These are phyloP conservation scores for Eurypyga helias DNA, from an alignment of 2,113 vertebrate genomes.

Conservation along the genomic window DNA sequence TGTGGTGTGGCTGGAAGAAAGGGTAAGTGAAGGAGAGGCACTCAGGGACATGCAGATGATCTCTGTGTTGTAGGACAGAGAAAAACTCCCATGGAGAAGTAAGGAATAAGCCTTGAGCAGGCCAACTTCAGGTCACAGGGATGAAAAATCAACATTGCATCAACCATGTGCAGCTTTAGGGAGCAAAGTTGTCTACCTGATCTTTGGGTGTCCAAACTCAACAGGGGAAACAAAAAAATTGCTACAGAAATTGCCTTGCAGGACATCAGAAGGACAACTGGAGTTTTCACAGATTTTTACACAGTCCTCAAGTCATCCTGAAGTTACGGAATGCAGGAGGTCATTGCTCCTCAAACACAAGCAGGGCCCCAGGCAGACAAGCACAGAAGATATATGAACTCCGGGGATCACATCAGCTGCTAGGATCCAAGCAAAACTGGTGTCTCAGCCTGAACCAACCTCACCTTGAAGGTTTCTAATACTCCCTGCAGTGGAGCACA, in stretches of 20 bases:
- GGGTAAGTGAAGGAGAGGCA: background rate
- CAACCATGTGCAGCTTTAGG: background rate
- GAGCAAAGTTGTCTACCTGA: background rate
- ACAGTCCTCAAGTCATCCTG: background rate
- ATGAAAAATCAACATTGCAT: background rate
- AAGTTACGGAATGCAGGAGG: background rate
- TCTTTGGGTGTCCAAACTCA: background rate
- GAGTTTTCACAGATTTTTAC: background rate
- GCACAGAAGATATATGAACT: background rate
- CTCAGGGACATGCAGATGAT: background rate
- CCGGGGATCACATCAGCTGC: background rate
- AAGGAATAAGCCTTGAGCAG: background rate
- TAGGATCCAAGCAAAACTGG: background rate
- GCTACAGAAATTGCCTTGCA: background rate
- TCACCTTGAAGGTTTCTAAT: background rate
- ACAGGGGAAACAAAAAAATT: background rate
- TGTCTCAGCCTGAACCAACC: background rate
- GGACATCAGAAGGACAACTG: background rate
- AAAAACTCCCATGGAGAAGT: background rate
- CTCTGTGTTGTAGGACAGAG: background rate
- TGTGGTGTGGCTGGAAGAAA: background rate
- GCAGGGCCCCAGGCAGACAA: background rate
- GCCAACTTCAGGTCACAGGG: background rate
- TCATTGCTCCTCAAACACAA: background rate
- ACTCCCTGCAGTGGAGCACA: background rate